Evolutionary conservation across 2,797 vertebrate genomes (phyloP).

Genomic region (Chelidonichthys spinosus): DNA sequence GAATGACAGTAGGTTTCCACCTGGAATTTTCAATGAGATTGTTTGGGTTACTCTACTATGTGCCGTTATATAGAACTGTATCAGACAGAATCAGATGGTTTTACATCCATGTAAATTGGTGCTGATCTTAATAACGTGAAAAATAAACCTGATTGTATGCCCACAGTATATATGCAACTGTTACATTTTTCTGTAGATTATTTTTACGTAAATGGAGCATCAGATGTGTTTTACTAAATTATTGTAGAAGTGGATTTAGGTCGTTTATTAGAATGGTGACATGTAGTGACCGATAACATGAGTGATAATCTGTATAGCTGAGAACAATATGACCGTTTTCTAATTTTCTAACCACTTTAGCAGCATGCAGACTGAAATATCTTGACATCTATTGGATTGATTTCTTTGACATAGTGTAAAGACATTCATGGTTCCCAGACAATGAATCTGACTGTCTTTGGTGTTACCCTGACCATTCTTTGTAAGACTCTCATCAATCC

Average conservation of each 20-base stretch:
- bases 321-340: not conserved
- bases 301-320: not conserved
- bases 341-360: not conserved
- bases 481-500: not conserved
- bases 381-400: not conserved
- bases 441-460: not conserved
- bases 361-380: not conserved
- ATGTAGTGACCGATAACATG: not conserved
- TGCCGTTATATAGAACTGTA: not conserved
- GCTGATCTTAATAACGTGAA: not conserved
- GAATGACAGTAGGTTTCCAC: not conserved
- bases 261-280: not conserved
- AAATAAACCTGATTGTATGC: not conserved
- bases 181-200: not conserved
- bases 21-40: not conserved
- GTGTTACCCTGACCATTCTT: not conserved
- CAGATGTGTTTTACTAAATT: not conserved
- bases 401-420: not conserved
- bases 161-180: not conserved
- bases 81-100: not conserved
- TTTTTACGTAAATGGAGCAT: not conserved
- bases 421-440: not conserved
- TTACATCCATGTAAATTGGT: not conserved
- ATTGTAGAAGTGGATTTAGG: not conserved
- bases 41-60: not conserved